A percentile compares a stretch with the other conserved stretches of the same genome.
Conservation (phyloP, 1,140 invertebrate species). For the Ceratina australensis region DNA sequence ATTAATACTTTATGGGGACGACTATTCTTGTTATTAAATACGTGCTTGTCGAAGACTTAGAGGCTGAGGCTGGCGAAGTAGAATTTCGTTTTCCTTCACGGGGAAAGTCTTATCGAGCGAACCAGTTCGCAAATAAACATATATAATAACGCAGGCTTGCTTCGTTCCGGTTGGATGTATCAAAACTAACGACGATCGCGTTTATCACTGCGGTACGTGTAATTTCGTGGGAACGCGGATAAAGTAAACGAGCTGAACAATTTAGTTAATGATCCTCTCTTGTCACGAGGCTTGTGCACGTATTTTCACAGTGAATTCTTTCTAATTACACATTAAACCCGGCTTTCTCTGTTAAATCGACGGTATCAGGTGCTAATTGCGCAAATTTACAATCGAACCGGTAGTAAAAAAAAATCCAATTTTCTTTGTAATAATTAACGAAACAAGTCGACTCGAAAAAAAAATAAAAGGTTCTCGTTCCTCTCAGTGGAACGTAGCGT, state of each 20-base stretch:
- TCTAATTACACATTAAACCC: background rate
- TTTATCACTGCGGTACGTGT: background rate
- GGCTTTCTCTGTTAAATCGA: background rate
- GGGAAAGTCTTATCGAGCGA: slow-evolving; percentile 20
- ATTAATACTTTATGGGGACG: no score
- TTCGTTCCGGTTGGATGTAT: background rate
- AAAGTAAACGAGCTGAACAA: background rate
- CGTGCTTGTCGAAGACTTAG: no score
- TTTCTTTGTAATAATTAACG: background rate
- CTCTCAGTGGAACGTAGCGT: background rate
- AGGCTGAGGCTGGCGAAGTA: background rate
- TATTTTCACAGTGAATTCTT: no score
- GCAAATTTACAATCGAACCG: background rate
- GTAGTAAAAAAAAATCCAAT: background rate
- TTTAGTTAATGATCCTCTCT: background rate
- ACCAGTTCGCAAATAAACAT: slow-evolving; percentile 25
- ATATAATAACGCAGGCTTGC: slow-evolving; percentile 3
- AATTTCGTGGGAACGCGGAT: background rate
- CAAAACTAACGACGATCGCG: background rate
- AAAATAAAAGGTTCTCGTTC: background rate
- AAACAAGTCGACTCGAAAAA: background rate
- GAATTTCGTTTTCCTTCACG: background rate
- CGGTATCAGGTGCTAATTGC: background rate
- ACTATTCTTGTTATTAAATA: no score
- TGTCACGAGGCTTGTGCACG: background rate